Percentiles rank a stretch among this genome's conserved stretches.
Conservation (phyloP, 1,140 invertebrate species). For the Drosophila santomea region DNA sequence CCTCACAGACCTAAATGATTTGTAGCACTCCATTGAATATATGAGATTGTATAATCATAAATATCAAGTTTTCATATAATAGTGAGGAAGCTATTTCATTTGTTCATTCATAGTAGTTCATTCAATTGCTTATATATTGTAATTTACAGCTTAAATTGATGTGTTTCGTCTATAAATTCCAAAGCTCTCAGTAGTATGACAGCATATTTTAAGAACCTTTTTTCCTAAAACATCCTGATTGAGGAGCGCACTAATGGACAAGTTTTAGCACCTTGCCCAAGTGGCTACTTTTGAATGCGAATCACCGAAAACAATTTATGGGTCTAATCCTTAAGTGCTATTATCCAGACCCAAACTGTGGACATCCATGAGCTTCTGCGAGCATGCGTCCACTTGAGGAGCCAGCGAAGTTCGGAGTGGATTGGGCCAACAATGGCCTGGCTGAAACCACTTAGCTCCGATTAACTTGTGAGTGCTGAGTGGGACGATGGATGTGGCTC, state of each 20-base stretch:
- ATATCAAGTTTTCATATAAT: too few relatives aligned
- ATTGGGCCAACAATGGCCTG: slow-evolving; percentile 64
- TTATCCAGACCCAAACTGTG: slow-evolving; percentile 19
- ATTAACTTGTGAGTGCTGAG: slow-evolving; percentile 65
- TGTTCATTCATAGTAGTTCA: too few relatives aligned
- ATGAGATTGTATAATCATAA: too few relatives aligned
- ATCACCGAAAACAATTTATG: slow-evolving; percentile 30
- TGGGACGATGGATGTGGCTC: slow-evolving; percentile 2
- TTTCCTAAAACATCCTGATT: slow-evolving; percentile 2
- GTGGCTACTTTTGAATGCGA: slow-evolving; percentile 20
- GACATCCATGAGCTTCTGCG: not conserved
- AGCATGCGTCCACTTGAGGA: slow-evolving; percentile 63
- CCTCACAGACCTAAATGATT: too few relatives aligned
- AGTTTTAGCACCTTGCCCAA: slow-evolving; percentile 9
- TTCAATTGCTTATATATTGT: too few relatives aligned
- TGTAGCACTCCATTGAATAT: too few relatives aligned
- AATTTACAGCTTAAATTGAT: not conserved
- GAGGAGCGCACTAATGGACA: slow-evolving; percentile 22
- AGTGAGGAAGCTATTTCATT: too few relatives aligned
- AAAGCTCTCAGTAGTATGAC: too few relatives aligned
- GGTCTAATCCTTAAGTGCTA: slow-evolving; percentile 20
- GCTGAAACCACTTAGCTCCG: slow-evolving; percentile 73
- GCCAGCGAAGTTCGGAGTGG: slow-evolving; percentile 40
- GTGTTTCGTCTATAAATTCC: not conserved
- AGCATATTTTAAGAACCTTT: too few relatives aligned